Evolutionary conservation across 1,140 invertebrate genomes (phyloP).

Genomic region (Lordiphosa stackelbergi): DNA sequence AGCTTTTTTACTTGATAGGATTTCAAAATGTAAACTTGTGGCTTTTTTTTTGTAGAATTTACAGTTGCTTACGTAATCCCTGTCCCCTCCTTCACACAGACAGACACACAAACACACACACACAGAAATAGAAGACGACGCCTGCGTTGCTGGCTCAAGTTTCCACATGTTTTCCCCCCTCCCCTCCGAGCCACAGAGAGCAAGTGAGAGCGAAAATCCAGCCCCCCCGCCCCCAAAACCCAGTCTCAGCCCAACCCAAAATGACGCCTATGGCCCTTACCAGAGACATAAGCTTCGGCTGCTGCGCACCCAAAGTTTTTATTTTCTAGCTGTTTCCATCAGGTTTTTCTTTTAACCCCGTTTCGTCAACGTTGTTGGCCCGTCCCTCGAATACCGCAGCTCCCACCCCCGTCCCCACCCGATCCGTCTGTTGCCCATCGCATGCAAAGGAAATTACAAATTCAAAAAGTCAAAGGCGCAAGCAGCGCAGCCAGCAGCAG

Average conservation of each 20-base stretch:
- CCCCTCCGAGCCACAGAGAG: slow-evolving; percentile 16
- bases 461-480: slow-evolving; percentile 74
- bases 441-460: slow-evolving; percentile 73
- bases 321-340: slow-evolving; percentile 70
- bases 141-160: slow-evolving; percentile 63
- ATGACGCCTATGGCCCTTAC: slow-evolving; percentile 65
- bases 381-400: slow-evolving; percentile 25
- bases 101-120: slow-evolving; percentile 38
- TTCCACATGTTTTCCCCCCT: slow-evolving; percentile 63
- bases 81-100: slow-evolving; percentile 30
- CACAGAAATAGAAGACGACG: slow-evolving; percentile 21
- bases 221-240: slow-evolving; percentile 46
- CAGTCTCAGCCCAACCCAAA: slow-evolving; percentile 57
- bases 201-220: slow-evolving; percentile 18
- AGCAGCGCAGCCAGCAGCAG: slow-evolving; percentile 30
- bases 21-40: slow-evolving; percentile 50
- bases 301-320: slow-evolving; percentile 64
- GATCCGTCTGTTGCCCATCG: slow-evolving; percentile 19
- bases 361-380: slow-evolving; percentile 60
- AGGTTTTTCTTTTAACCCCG: slow-evolving; percentile 73
- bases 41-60: slow-evolving; percentile 62
- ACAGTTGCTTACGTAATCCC: slow-evolving; percentile 70
- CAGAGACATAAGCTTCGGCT: slow-evolving; percentile 35
- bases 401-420: slow-evolving; percentile 4
- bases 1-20: slow-evolving; percentile 46